These are phyloP conservation scores for Porphyrio hochstetteri DNA, from an alignment of 2,113 vertebrate species.

Conservation along the genomic window DNA sequence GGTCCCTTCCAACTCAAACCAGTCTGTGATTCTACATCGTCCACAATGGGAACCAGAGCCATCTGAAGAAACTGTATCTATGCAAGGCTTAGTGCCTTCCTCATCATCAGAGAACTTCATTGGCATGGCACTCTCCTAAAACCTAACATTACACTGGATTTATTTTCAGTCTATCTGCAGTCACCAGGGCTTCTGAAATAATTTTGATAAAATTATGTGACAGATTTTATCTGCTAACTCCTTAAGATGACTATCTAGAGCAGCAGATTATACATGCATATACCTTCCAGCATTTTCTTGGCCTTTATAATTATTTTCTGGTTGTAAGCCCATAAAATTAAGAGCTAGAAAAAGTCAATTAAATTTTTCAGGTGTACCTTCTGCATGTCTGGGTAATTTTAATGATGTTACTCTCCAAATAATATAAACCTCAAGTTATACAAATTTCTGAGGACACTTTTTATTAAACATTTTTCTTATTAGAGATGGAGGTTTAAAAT, in stretches of 20 bases:
- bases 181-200: accelerated
- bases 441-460: background rate
- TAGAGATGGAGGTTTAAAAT: background rate
- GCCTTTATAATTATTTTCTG: background rate
- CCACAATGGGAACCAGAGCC: background rate
- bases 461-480: background rate
- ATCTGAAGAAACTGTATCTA: background rate
- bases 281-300: background rate
- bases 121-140: background rate
- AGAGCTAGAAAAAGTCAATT: background rate
- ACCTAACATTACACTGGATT: background rate
- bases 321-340: background rate
- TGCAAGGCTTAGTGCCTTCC: background rate
- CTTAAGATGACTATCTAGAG: background rate
- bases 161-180: background rate
- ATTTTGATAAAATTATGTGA: background rate
- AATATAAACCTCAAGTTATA: background rate
- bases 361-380: background rate
- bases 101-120: background rate
- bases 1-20: too few species aligned
- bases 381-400: background rate
- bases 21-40: too few species aligned
- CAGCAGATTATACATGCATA: background rate
- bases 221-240: background rate
- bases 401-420: background rate